Evolutionary conservation across 1,140 invertebrate genomes (phyloP).

Genomic region (Parasteatoda tepidariorum): DNA sequence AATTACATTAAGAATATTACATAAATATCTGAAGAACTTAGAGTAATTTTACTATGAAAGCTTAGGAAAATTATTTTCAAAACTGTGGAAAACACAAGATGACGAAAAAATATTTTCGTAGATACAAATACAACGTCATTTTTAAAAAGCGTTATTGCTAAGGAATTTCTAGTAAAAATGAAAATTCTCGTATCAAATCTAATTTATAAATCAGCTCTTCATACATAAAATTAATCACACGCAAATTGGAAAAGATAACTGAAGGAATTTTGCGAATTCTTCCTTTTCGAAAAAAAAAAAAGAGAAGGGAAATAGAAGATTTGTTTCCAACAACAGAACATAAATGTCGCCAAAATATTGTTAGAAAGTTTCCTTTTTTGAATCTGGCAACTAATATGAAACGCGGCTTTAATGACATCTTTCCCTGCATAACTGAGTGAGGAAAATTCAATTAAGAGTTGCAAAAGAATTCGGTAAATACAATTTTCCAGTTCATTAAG

Average conservation of each 20-base stretch:
- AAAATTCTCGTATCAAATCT: background rate
- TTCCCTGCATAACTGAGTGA: background rate
- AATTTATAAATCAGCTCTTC: background rate
- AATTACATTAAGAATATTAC: too few species aligned
- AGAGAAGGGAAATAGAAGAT: too few species aligned
- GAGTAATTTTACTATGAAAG: too few species aligned
- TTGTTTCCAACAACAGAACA: too few species aligned
- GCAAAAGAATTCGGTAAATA: background rate
- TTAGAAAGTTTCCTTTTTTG: background rate
- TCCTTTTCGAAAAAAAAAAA: too few species aligned
- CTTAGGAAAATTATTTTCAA: too few species aligned
- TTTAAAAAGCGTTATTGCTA: too few species aligned
- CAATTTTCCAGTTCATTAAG: constrained; percentile 34
- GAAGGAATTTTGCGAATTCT: background rate
- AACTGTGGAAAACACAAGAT: too few species aligned
- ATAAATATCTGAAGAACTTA: too few species aligned
- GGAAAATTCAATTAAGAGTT: constrained; percentile 34
- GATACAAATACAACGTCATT: too few species aligned
- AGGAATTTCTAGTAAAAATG: too few species aligned
- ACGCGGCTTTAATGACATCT: constrained; percentile 14
- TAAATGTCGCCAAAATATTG: background rate
- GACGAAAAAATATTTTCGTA: too few species aligned
- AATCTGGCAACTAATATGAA: background rate
- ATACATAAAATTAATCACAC: background rate
- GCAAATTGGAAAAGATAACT: background rate